A percentile compares a stretch with the other conserved stretches of the same genome.
Conservation (phyloP, 2,888 invertebrate species). For the Phasia obesa region DNA sequence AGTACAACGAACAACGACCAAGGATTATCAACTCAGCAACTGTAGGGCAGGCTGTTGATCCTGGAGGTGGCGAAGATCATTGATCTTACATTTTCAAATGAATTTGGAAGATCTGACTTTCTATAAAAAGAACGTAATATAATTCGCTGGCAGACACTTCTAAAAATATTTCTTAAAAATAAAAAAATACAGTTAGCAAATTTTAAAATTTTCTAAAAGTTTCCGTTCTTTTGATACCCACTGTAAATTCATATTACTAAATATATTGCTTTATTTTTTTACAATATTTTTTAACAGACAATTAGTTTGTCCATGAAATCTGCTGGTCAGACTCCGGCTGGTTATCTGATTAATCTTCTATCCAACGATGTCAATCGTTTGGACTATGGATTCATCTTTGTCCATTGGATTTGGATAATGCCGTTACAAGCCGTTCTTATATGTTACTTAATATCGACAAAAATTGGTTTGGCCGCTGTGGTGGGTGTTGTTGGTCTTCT, state of each 20-base stretch:
- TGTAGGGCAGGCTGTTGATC: no score
- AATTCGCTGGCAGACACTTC: no score
- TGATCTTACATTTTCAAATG: no score
- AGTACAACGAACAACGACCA: no score
- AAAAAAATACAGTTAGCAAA: no score
- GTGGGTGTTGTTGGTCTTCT: slow-evolving; percentile 91
- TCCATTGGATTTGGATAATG: slow-evolving; percentile 94
- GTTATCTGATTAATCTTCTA: slow-evolving; percentile 95
- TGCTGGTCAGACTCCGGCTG: slow-evolving; percentile 89
- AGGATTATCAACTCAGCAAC: no score
- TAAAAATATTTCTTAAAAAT: no score
- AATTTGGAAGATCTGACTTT: no score
- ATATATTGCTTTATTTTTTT: background rate
- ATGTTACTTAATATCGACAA: slow-evolving; percentile 89
- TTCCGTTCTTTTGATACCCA: background rate
- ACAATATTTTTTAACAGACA: slow-evolving; percentile 83
- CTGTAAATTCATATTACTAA: background rate
- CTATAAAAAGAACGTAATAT: no score
- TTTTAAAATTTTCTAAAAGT: no score
- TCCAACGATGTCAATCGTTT: slow-evolving; percentile 97
- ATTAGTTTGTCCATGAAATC: slow-evolving; percentile 88
- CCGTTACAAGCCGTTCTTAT: slow-evolving; percentile 87
- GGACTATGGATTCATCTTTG: slow-evolving; percentile 91
- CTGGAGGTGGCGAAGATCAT: no score
- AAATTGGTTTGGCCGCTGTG: slow-evolving; percentile 88